Evolutionary conservation across 2,888 invertebrate genomes (phyloP).

Genomic region (Eilema griseolum): DNA sequence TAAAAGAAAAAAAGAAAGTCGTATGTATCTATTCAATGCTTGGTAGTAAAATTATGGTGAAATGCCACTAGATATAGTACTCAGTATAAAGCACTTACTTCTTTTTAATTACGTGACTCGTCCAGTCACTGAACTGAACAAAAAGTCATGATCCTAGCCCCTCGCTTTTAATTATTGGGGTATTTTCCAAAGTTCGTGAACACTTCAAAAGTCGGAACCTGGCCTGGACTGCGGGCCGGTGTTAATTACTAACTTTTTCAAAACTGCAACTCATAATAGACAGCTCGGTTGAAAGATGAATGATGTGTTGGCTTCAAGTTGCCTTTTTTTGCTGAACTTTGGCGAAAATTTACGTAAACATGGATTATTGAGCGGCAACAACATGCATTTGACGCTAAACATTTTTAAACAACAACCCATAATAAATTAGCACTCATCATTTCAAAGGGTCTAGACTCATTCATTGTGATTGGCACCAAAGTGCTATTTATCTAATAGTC

Average conservation of each 20-base stretch:
- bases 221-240: conserved; percentile 72
- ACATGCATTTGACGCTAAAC: conserved; percentile 62
- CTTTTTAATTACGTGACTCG: conserved; percentile 62
- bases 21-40: conserved; percentile 15
- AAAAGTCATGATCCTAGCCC: conserved; percentile 61
- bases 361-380: conserved; percentile 59
- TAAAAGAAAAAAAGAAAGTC: conserved; percentile 41
- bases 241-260: conserved; percentile 85
- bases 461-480: conserved; percentile 29
- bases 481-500: conserved; percentile 33
- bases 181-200: conserved; percentile 79
- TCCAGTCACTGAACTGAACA: conserved; percentile 59
- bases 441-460: conserved; percentile 32
- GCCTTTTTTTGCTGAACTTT: conserved; percentile 60
- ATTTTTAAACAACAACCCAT: conserved; percentile 40
- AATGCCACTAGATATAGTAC: conserved; percentile 27
- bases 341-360: conserved; percentile 56
- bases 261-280: conserved; percentile 87
- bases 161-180: conserved; percentile 80
- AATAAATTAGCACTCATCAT: conserved; percentile 41
- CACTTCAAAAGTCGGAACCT: conserved; percentile 80
- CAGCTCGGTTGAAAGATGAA: conserved; percentile 82
- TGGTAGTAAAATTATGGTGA: conserved; percentile 30
- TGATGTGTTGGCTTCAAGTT: conserved; percentile 76
- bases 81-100: conserved; percentile 21